Evolutionary conservation across 2,888 invertebrate genomes (phyloP).

Genomic region (Leucophenga maculata): DNA sequence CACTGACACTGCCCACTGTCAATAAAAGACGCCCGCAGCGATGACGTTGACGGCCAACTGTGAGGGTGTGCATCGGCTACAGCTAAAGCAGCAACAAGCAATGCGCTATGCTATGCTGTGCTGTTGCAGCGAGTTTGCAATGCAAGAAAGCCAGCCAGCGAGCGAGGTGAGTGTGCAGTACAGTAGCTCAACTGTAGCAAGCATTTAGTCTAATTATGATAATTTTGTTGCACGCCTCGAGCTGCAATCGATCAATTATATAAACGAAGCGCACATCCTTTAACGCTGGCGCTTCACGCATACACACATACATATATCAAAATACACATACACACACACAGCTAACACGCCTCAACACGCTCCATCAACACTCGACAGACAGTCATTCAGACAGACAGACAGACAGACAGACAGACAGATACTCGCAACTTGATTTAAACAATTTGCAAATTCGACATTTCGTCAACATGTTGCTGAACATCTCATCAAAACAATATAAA

Average conservation of each 20-base stretch:
- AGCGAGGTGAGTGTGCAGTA: neutral
- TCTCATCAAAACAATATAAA: conserved; percentile 66
- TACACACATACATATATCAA: neutral
- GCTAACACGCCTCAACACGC: neutral
- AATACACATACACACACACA: neutral
- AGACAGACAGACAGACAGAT: neutral
- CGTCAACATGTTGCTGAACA: conserved; percentile 65
- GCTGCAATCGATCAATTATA: conserved; percentile 67
- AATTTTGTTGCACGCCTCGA: conserved; percentile 58
- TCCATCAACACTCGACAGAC: neutral
- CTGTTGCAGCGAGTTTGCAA: too few species aligned
- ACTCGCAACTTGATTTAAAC: conserved; percentile 52
- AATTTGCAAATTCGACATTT: conserved; percentile 68
- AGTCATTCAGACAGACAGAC: too few species aligned
- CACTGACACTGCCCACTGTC: conserved; percentile 22
- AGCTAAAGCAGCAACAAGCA: too few species aligned
- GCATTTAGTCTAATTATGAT: conserved; percentile 65
- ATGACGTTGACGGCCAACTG: neutral
- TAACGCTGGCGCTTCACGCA: conserved; percentile 25
- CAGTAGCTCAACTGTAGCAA: conserved; percentile 26
- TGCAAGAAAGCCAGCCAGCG: too few species aligned
- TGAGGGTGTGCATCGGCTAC: too few species aligned
- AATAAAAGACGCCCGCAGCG: neutral
- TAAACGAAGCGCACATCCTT: conserved; percentile 36
- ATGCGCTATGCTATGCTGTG: too few species aligned